phyloP scores from a whole-genome alignment of 2,113 vertebrate species.

The Passer montanus region DNA sequence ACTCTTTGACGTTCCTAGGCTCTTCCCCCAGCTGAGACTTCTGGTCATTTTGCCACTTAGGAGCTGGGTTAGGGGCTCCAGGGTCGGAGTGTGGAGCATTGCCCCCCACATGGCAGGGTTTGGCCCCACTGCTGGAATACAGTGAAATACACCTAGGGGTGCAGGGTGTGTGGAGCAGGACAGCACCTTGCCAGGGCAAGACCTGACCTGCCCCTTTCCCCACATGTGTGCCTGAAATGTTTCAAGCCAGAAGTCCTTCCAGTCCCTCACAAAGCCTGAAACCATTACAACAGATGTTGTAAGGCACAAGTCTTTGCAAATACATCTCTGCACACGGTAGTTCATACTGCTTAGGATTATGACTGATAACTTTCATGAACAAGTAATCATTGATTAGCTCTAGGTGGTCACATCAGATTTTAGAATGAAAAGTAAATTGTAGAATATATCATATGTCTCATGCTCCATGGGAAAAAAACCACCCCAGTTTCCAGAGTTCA shows the following conservation, averaged over 20 bases:
- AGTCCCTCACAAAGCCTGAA: background rate
- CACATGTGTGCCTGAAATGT: rapidly evolving
- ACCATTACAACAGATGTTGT: background rate
- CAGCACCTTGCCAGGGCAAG: rapidly evolving
- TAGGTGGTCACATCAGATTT: background rate
- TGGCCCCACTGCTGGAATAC: background rate
- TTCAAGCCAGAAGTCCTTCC: background rate
- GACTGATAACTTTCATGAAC: background rate
- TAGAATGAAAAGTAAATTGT: background rate
- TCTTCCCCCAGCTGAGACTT: rapidly evolving
- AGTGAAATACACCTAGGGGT: too few relatives aligned
- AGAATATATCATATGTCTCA: background rate
- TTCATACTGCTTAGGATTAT: background rate
- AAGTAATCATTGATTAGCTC: background rate
- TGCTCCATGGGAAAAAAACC: background rate
- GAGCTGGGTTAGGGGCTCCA: background rate
- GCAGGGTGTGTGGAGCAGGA: background rate
- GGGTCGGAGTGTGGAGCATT: rapidly evolving
- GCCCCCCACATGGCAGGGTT: background rate
- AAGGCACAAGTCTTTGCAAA: background rate
- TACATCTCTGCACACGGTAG: background rate
- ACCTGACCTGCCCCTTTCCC: too few relatives aligned
- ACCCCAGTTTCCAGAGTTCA: background rate
- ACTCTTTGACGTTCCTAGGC: background rate
- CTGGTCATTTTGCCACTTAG: background rate